Percentiles rank a stretch among this genome's conserved stretches.
Conservation (phyloP, 1,140 invertebrate species). For the Sarcophaga peregrina region DNA sequence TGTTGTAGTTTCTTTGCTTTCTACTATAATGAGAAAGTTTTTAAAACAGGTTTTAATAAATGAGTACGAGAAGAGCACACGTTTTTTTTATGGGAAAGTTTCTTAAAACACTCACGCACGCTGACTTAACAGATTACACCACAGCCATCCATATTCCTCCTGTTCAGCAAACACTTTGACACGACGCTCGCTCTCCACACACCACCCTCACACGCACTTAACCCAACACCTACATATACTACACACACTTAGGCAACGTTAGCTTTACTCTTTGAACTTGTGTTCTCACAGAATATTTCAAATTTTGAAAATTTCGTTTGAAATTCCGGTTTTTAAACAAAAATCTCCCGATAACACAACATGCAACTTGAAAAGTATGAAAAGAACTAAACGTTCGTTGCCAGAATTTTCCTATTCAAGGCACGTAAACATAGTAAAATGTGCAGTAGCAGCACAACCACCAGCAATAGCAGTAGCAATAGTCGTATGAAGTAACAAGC, state of each 20-base stretch:
- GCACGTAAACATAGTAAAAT: constrained; percentile 1
- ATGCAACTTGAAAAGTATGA: constrained; percentile 1
- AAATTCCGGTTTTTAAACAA: background rate
- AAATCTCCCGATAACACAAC: background rate
- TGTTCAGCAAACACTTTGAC: too few relatives aligned
- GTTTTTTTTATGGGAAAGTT: too few relatives aligned
- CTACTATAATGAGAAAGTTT: too few relatives aligned
- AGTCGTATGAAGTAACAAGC: background rate
- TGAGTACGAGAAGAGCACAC: too few relatives aligned
- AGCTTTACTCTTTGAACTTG: too few relatives aligned
- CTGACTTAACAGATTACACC: background rate
- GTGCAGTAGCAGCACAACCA: background rate
- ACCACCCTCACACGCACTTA: background rate
- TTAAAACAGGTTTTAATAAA: too few relatives aligned
- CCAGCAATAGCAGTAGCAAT: background rate
- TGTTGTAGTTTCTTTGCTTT: too few relatives aligned
- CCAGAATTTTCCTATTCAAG: background rate
- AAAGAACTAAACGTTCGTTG: background rate
- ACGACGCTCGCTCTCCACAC: background rate
- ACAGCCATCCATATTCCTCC: background rate
- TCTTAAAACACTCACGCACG: background rate
- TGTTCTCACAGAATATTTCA: background rate
- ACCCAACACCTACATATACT: background rate
- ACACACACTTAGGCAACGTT: background rate
- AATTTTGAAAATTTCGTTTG: background rate